Percentiles rank a stretch among this genome's conserved stretches.
These are phyloP conservation scores for Beroe ovata DNA, from an alignment of 37 sponge, comb jelly and placozoan genomes.

Conservation along the genomic window DNA sequence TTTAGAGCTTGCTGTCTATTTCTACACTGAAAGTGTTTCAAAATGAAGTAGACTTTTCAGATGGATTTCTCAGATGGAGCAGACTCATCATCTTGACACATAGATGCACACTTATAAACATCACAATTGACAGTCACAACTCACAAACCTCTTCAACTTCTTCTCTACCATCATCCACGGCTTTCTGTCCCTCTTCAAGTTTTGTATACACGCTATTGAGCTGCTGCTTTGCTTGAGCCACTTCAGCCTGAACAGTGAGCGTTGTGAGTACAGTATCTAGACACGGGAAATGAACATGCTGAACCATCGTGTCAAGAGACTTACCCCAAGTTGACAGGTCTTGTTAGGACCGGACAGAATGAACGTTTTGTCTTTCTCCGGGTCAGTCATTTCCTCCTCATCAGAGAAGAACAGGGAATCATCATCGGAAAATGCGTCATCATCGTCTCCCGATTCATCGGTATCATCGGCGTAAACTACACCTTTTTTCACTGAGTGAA, in stretches of 20 bases:
- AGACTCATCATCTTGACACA: neutral
- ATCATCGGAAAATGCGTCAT: neutral
- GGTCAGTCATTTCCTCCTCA: neutral
- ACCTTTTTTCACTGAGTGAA: neutral
- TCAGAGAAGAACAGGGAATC: conserved; percentile 52
- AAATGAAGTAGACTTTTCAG: neutral
- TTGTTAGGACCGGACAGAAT: neutral
- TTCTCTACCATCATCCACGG: conserved; percentile 26
- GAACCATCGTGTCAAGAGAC: too few species aligned
- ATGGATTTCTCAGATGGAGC: neutral
- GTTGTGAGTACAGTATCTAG: neutral
- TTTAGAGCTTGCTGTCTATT: conserved; percentile 35
- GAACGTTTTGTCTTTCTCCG: neutral
- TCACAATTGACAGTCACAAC: too few species aligned
- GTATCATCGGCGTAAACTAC: neutral
- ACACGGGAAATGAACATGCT: too few species aligned
- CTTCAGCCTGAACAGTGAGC: conserved; percentile 2
- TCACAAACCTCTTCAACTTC: conserved; percentile 32
- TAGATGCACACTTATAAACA: too few species aligned
- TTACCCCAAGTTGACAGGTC: neutral
- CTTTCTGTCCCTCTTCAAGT: conserved; percentile 14
- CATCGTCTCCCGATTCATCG: neutral
- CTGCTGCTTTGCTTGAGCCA: conserved; percentile 38
- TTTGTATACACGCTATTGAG: neutral
- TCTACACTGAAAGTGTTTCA: neutral